phyloP scores from a whole-genome alignment of 2,797 vertebrate species.

The Myiotriccus ornatus region DNA sequence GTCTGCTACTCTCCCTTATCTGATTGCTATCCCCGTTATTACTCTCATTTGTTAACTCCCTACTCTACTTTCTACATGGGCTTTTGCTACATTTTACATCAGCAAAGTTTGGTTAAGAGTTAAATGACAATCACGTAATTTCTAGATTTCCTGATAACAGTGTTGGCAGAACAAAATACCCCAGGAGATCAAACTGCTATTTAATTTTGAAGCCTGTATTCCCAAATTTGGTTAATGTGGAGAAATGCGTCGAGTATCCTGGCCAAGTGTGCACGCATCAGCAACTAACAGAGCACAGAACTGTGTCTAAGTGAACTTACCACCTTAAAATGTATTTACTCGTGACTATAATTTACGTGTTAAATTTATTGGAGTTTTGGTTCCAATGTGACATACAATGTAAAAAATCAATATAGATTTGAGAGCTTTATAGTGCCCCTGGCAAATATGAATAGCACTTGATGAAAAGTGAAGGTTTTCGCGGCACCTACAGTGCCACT shows the following conservation, averaged over 20 bases:
- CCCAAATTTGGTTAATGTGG: conserved; percentile 43
- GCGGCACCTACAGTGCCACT: conserved; percentile 51
- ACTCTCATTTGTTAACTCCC: neutral
- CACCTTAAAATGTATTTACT: conserved; percentile 56
- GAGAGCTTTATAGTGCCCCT: conserved; percentile 50
- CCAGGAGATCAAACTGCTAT: conserved; percentile 52
- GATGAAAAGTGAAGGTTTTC: conserved; percentile 66
- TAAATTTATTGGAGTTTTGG: conserved; percentile 64
- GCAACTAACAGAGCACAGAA: conserved; percentile 11
- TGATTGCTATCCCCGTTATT: neutral
- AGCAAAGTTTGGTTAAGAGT: conserved; percentile 30
- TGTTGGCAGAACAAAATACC: conserved; percentile 56
- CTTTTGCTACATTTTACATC: neutral
- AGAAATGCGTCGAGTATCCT: conserved; percentile 35
- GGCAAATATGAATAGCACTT: conserved; percentile 61
- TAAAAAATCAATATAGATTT: conserved; percentile 62
- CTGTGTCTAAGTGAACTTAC: conserved; percentile 54
- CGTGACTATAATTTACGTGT: conserved; percentile 61
- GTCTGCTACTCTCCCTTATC: neutral
- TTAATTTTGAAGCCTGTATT: conserved; percentile 64
- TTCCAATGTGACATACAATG: conserved; percentile 49
- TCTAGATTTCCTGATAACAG: conserved; percentile 59
- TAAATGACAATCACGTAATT: conserved; percentile 53
- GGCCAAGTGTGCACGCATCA: conserved; percentile 47
- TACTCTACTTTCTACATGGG: neutral